Evolutionary conservation across 1,140 invertebrate genomes (phyloP), one percentile per base, ranked within the genome.

Genomic region (Popillia japonica): DNA sequence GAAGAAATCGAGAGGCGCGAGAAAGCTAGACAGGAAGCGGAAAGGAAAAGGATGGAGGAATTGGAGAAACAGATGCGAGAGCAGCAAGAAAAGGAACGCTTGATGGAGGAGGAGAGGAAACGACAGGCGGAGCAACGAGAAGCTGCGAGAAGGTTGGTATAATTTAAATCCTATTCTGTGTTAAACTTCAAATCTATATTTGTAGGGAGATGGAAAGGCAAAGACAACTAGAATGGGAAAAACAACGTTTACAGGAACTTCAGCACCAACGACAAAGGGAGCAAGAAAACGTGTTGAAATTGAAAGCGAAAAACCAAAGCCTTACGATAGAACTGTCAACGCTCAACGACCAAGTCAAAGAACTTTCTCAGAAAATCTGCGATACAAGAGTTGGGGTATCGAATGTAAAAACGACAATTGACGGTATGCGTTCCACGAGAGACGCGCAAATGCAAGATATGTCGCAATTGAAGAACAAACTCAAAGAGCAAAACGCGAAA

Each of bases 221-320:
- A 84, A 90, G 98, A 61, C 96, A 98, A 83, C 89, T 97, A 78
- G 98, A 99, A 88, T 98, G 97, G 96, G 98, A 99, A 87, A 95
- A 94, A 84, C 96, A 98, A 84, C 92, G 97, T 85, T 83, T 94
- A 44, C 92, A 95, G 77, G 96, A 98, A 86, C 88, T 98, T 76
- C 92, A 96, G 87, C 90, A 92, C 64, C 93, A 97, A 83, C 89
- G 95, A 76, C 94, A 96, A 81, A 92, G 94, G 77, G 96, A 98
- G 84, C 95, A 96, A 85, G 95, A 96, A 84, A 93, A 93, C 80
- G 93, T 99, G 0, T 89, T 98, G 3, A 94, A 95, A 83, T 88
- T 99, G 1, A 97, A 99, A 88, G 94, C 95, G 3, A 94, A 95
- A 83, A 96, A 96, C 87, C 95, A 96, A 84, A 93, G 93, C 73